phyloP scores from a whole-genome alignment of 2,113 vertebrate species.

The Sebastes schlegelii region DNA sequence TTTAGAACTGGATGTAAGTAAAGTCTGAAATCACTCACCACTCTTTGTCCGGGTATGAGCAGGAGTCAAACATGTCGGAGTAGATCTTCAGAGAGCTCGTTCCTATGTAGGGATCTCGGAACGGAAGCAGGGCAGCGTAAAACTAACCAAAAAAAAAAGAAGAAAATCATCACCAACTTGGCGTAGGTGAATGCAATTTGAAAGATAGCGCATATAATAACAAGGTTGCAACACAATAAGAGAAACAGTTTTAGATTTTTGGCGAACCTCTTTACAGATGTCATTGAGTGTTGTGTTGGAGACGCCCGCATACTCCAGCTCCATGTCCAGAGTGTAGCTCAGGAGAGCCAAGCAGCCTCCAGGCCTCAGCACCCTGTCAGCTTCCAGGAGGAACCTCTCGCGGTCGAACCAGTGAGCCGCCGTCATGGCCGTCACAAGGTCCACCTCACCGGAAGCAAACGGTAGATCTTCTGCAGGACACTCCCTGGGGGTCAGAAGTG shows the following conservation, averaged over 20 bases:
- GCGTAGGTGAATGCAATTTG: neutral
- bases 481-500: constrained; percentile 45
- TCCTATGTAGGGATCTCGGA: constrained; percentile 48
- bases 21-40: constrained; percentile 77
- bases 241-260: too few relatives aligned
- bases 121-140: constrained; percentile 62
- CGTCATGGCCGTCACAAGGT: constrained; percentile 80
- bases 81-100: constrained; percentile 55
- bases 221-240: too few relatives aligned
- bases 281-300: constrained; percentile 70
- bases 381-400: constrained; percentile 79
- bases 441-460: constrained; percentile 63
- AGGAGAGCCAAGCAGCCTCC: constrained; percentile 84
- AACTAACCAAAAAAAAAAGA: constrained; percentile 46
- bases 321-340: constrained; percentile 79
- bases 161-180: neutral
- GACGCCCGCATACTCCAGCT: constrained; percentile 69
- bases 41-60: constrained; percentile 83
- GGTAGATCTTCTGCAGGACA: constrained; percentile 84
- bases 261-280: constrained; percentile 81
- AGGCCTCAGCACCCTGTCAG: constrained; percentile 75
- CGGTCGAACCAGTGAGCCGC: constrained; percentile 87
- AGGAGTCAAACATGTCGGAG: constrained; percentile 78
- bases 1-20: neutral
- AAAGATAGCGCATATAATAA: too few relatives aligned